Conservation (phyloP, 2,113 vertebrate genomes). For the Sphyrna mokarran region DNA sequence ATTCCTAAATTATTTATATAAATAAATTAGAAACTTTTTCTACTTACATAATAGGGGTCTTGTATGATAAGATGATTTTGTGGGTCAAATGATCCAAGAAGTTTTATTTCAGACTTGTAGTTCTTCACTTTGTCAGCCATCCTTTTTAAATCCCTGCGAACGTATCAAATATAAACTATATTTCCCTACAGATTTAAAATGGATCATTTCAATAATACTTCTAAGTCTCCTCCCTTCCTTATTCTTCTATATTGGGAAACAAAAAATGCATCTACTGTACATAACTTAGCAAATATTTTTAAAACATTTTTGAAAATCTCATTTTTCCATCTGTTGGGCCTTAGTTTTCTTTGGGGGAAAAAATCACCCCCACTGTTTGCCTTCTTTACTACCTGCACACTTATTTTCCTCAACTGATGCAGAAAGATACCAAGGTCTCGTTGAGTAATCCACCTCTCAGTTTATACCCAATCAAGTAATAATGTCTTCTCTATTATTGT, state of each 20-base stretch:
- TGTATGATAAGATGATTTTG: conserved; percentile 76
- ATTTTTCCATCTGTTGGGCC: too few species aligned
- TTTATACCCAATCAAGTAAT: too few species aligned
- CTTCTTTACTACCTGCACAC: too few species aligned
- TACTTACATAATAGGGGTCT: conserved; percentile 82
- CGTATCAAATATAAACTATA: conserved; percentile 44
- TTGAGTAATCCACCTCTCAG: too few species aligned
- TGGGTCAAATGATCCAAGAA: conserved; percentile 76
- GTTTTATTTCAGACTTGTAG: conserved; percentile 69
- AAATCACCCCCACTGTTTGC: too few species aligned
- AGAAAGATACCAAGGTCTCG: too few species aligned
- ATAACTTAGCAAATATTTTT: not conserved
- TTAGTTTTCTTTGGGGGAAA: too few species aligned
- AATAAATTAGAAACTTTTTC: not conserved
- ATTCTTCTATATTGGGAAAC: not conserved
- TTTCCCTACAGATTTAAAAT: not conserved
- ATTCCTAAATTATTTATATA: not conserved
- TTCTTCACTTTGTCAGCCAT: conserved; percentile 69
- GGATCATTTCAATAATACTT: not conserved
- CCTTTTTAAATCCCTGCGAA: conserved; percentile 75
- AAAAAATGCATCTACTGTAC: not conserved
- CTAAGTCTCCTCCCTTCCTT: not conserved
- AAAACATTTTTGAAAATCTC: not conserved
- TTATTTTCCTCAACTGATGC: too few species aligned
- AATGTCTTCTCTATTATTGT: too few species aligned